Evolutionary conservation across 1,140 invertebrate genomes (phyloP).

Genomic region (Cylas formicarius): DNA sequence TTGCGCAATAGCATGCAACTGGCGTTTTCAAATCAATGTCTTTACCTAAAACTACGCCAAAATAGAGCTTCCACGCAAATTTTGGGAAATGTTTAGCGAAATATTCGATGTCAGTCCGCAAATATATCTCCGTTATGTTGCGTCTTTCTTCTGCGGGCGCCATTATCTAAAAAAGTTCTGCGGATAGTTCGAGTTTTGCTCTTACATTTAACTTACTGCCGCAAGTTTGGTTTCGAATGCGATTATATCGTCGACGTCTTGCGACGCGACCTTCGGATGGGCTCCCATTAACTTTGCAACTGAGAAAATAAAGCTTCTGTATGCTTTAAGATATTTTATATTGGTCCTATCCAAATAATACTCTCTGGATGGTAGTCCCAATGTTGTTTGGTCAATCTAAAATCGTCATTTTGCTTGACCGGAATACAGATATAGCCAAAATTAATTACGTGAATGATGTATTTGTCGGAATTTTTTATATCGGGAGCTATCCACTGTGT

Average conservation of each 20-base stretch:
- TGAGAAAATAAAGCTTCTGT: conserved; percentile 68
- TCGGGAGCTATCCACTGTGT: conserved; percentile 81
- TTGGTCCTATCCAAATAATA: conserved; percentile 73
- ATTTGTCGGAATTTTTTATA: conserved; percentile 78
- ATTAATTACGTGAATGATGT: conserved; percentile 66
- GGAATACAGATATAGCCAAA: background rate
- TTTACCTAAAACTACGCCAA: conserved; percentile 60
- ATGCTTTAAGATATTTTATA: conserved; percentile 64
- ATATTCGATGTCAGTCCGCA: conserved; percentile 64
- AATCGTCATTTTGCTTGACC: conserved; percentile 9
- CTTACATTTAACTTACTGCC: conserved; percentile 46
- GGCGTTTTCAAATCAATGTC: conserved; percentile 53
- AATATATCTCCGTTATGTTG: conserved; percentile 72
- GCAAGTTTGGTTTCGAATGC: conserved; percentile 74
- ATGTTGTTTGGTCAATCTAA: conserved; percentile 75
- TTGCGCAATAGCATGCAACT: conserved; percentile 64
- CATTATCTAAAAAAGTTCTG: conserved; percentile 55
- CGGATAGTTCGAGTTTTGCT: conserved; percentile 1
- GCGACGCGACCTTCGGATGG: conserved; percentile 47
- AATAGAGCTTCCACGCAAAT: conserved; percentile 70
- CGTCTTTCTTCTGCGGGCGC: conserved; percentile 67
- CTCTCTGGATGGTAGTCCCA: conserved; percentile 77
- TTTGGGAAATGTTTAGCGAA: conserved; percentile 60
- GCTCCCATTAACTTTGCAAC: conserved; percentile 63
- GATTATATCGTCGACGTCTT: conserved; percentile 65